These are phyloP conservation scores for Drosophila nigromelanica DNA, from an alignment of 1,140 invertebrate genomes.

Conservation along the genomic window DNA sequence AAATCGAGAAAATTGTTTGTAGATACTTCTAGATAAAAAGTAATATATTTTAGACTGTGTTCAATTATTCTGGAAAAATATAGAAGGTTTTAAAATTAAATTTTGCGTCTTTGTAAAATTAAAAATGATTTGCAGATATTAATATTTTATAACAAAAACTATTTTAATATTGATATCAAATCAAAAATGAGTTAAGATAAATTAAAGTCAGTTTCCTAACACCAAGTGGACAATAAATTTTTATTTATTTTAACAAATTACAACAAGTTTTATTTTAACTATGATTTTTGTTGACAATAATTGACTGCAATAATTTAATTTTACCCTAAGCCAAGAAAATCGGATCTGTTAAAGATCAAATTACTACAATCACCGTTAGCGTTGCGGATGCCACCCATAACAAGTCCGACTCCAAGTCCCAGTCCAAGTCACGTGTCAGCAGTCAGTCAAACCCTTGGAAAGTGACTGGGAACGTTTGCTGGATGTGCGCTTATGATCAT, in stretches of 20 bases:
- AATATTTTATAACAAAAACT: background rate
- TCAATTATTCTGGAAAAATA: too few species aligned
- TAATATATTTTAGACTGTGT: background rate
- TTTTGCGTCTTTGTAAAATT: too few species aligned
- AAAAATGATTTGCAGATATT: background rate
- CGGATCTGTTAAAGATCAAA: slow-evolving; percentile 12
- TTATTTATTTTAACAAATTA: too few species aligned
- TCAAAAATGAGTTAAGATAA: too few species aligned
- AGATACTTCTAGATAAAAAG: background rate
- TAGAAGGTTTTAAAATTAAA: too few species aligned
- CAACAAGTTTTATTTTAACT: background rate
- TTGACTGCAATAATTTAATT: background rate
- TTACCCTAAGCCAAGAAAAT: background rate
- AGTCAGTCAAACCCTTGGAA: slow-evolving; percentile 66
- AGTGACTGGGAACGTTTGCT: slow-evolving; percentile 33
- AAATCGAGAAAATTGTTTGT: background rate
- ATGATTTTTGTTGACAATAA: too few species aligned
- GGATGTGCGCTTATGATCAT: slow-evolving; percentile 57
- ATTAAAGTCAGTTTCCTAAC: too few species aligned
- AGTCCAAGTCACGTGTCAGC: slow-evolving; percentile 68
- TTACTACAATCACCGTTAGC: slow-evolving; percentile 33
- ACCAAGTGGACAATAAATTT: too few species aligned
- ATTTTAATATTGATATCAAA: background rate
- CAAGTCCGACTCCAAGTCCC: slow-evolving; percentile 5
- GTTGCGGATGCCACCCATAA: background rate